phyloP scores from a whole-genome alignment of 2,797 vertebrate species.

The Cheirogaleus major region DNA sequence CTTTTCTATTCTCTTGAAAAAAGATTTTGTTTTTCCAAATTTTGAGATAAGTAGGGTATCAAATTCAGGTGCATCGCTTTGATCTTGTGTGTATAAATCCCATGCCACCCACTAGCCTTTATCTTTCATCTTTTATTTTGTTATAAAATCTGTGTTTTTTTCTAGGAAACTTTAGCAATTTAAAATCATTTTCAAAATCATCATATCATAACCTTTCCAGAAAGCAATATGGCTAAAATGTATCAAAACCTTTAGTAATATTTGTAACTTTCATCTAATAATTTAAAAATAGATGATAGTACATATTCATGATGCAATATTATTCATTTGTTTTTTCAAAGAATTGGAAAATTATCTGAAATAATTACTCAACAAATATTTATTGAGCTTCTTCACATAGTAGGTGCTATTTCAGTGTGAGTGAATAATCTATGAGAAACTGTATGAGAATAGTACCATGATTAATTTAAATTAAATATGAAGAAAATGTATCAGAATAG shows the following conservation, averaged over 20 bases:
- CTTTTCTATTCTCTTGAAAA: not conserved
- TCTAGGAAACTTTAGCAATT: not conserved
- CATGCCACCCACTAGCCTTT: not conserved
- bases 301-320: not conserved
- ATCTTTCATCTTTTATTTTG: conserved; percentile 12
- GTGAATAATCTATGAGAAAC: not conserved
- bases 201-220: not conserved
- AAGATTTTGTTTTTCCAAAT: not conserved
- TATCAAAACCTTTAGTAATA: not conserved
- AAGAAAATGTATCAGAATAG: not conserved
- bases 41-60: not conserved
- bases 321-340: not conserved
- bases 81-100: not conserved
- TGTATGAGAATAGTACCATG: not conserved
- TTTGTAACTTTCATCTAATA: not conserved
- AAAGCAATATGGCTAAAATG: not conserved
- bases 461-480: not conserved
- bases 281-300: not conserved
- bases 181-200: conserved; percentile 23
- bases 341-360: not conserved
- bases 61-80: not conserved
- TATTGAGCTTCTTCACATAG: not conserved
- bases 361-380: not conserved
- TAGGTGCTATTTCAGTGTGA: not conserved
- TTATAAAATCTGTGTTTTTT: not conserved